These are phyloP conservation scores for Hydrozoanthus gracilis DNA, from an alignment of 92 coral and sea anemone genomes.

Conservation along the genomic window DNA sequence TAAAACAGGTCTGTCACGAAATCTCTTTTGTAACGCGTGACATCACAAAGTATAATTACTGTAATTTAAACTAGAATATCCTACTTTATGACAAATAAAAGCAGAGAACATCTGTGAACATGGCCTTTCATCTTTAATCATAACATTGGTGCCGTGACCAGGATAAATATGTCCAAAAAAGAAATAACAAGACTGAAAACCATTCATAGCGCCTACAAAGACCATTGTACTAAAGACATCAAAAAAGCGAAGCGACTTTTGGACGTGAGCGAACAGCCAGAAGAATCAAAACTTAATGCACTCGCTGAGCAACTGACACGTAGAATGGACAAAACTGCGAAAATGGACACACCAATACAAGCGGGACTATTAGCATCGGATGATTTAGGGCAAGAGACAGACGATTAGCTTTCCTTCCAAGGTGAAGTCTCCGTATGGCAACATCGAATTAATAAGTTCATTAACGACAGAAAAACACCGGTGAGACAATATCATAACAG, in stretches of 20 bases:
- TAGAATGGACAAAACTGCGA: neutral
- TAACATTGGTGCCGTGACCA: neutral
- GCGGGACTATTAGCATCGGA: neutral
- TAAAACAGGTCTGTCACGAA: too few species aligned
- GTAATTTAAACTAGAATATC: too few species aligned
- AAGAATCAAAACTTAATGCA: slow-evolving; percentile 12
- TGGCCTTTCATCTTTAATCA: too few species aligned
- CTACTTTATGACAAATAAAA: too few species aligned
- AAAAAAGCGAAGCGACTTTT: neutral
- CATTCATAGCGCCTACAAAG: neutral
- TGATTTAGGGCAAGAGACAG: neutral
- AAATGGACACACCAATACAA: slow-evolving; percentile 1
- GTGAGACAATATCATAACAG: neutral
- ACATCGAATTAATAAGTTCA: neutral
- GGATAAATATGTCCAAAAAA: neutral
- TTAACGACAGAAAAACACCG: slow-evolving; percentile 3
- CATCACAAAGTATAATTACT: too few species aligned
- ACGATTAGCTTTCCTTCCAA: neutral
- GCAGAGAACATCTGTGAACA: too few species aligned
- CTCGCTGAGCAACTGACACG: neutral
- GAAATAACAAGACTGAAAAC: neutral
- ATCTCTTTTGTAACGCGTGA: too few species aligned
- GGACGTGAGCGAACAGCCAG: neutral
- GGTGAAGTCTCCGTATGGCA: slow-evolving; percentile 8
- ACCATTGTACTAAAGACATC: neutral